Percentiles rank a stretch among this genome's conserved stretches.
Conservation (phyloP, 2,888 invertebrate genomes). For the Octodonta nipae region DNA sequence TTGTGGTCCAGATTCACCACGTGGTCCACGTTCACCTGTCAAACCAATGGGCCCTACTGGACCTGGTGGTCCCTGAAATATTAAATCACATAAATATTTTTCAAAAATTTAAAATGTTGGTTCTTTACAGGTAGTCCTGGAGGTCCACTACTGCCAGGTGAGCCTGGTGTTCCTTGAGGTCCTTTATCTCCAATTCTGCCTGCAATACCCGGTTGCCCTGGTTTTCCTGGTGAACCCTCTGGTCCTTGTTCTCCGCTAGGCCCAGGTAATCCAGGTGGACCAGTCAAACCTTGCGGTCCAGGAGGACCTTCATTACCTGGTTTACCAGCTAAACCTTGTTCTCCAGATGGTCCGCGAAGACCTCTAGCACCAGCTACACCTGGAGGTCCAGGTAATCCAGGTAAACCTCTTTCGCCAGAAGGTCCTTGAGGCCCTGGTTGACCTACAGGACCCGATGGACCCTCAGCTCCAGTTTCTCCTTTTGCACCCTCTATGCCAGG, state of each 20-base stretch:
- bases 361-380: conserved; percentile 55
- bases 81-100: neutral
- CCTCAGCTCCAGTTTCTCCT: conserved; percentile 59
- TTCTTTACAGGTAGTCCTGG: conserved; percentile 51
- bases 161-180: conserved; percentile 51
- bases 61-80: conserved; percentile 50
- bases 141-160: conserved; percentile 49
- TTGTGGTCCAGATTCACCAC: conserved; percentile 60
- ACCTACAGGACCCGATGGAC: conserved; percentile 56
- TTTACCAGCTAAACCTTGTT: conserved; percentile 58
- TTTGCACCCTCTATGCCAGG: conserved; percentile 60
- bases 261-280: conserved; percentile 55
- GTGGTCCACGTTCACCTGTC: conserved; percentile 56
- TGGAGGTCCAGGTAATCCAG: conserved; percentile 47
- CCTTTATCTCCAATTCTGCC: conserved; percentile 69
- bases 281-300: conserved; percentile 51
- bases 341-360: conserved; percentile 53
- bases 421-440: conserved; percentile 56
- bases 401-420: conserved; percentile 53
- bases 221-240: conserved; percentile 51
- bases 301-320: conserved; percentile 59
- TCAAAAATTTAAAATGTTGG: neutral
- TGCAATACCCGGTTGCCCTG: conserved; percentile 55
- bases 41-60: conserved; percentile 51
- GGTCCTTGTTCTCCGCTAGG: conserved; percentile 45